Base-by-base conservation (phyloP, 2,888 invertebrate species). In the Desoria tigrina region DNA sequence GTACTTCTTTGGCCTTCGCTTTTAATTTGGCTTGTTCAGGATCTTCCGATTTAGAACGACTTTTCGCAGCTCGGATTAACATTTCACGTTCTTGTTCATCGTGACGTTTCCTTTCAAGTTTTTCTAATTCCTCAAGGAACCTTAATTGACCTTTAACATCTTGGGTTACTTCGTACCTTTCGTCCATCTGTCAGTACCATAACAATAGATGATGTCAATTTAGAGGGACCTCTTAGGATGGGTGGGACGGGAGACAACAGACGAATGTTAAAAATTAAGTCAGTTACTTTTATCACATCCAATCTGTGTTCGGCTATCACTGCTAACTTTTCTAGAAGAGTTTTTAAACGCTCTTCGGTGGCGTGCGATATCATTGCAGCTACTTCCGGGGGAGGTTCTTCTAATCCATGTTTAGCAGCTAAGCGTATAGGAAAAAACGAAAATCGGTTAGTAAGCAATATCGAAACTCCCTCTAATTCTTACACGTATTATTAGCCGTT, bases 21-120 rank as follows among this genome's bases (percentile, higher is more conserved):
- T 96, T 97, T 72, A 98, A 84, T 80, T 97, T 97, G 1, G 94
- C 91, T 80, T 98, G 96, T 79, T 98, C 97, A 0, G 97, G 96
- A 83, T 98, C 97, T 82, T 97, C 97, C 63, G 92, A 89, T 84
- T 96, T 96, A 61, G 96, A 93, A 72, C 97, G 86, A 76, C 94
- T 95, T 81, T 96, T 97, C 59, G 96, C 97, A 24, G 95, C 94
- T 72, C 94, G 84, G 76, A 98, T 81, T 58, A 98, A 83, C 83
- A 95, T 88, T 81, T 98, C 98, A 68, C 97, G 85, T 79, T 99
- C 98, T 63, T 92, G 87, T 80, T 97, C 98, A 79, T 97, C 96
- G 73, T 96, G 92, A 64, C 93, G 84, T 80, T 94, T 94, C 79
- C 93, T 88, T 81, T 97, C 97, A 62, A 94, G 87, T 78, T 90